phyloP scores from a whole-genome alignment of 2,797 vertebrate genomes.

The Nyctalus aviator region DNA sequence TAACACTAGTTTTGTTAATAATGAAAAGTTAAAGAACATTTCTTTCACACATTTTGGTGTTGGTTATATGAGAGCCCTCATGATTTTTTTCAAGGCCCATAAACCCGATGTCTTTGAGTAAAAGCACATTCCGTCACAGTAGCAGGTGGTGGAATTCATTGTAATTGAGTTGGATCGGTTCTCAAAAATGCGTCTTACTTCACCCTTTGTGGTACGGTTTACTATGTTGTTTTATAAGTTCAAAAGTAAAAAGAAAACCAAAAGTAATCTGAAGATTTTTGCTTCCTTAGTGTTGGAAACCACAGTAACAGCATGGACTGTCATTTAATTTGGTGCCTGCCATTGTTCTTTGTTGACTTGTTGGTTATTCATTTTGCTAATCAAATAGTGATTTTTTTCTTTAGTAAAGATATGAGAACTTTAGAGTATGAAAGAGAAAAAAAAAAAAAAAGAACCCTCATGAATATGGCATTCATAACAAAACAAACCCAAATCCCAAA shows the following conservation, averaged over 20 bases:
- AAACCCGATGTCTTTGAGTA: slow-evolving; percentile 1
- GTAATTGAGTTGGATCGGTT: background rate
- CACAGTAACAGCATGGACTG: background rate
- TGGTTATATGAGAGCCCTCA: background rate
- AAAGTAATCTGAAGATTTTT: background rate
- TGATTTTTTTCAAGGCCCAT: background rate
- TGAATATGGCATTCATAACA: background rate
- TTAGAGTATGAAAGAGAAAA: background rate
- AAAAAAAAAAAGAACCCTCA: background rate
- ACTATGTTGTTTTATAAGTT: slow-evolving; percentile 36
- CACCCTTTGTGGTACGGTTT: background rate
- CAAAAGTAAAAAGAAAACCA: background rate
- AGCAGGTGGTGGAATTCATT: slow-evolving; percentile 41
- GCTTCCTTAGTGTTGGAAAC: slow-evolving; percentile 12
- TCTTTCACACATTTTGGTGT: background rate
- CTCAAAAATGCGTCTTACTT: background rate
- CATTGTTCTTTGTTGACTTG: background rate
- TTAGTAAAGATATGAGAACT: slow-evolving; percentile 17
- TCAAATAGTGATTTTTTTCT: background rate
- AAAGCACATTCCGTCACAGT: background rate
- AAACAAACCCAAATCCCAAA: background rate
- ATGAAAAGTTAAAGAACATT: background rate
- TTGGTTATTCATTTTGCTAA: background rate
- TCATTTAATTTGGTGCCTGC: background rate
- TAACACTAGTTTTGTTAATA: slow-evolving; percentile 20